A percentile compares a stretch with the other conserved stretches of the same genome.
These are phyloP conservation scores for Drosophila mimica DNA, from an alignment of 2,888 invertebrate genomes.

Conservation along the genomic window DNA sequence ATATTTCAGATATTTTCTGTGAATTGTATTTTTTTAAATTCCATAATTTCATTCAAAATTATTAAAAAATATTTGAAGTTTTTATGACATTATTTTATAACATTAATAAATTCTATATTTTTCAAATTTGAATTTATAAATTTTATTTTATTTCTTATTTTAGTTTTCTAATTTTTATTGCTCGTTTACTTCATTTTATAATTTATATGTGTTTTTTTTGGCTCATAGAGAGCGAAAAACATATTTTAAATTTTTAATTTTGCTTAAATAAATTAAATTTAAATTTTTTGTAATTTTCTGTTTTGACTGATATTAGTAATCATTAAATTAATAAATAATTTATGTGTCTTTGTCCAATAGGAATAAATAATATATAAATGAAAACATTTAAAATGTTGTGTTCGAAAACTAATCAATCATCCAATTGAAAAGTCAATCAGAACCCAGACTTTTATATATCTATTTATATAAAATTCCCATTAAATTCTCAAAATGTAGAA, in stretches of 20 bases:
- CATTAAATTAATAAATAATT: not conserved
- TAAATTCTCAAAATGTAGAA: not conserved
- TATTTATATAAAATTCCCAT: not conserved
- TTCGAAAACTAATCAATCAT: too few species aligned
- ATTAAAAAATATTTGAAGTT: not conserved
- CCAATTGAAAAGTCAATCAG: not conserved
- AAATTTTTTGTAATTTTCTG: rapidly evolving
- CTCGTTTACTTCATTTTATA: not conserved
- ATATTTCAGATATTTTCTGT: rapidly evolving
- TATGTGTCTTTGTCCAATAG: not conserved
- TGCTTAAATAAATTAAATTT: not conserved
- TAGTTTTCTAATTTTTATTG: not conserved
- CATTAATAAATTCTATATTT: not conserved
- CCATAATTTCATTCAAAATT: not conserved
- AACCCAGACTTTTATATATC: not conserved
- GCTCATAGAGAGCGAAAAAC: not conserved
- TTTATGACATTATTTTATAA: not conserved
- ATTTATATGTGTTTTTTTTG: not conserved
- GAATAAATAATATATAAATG: not conserved
- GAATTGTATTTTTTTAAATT: not conserved
- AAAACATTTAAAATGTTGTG: not conserved
- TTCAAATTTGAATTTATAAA: not conserved
- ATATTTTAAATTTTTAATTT: not conserved
- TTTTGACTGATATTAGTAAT: rapidly evolving
- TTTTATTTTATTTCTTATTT: not conserved